A percentile compares a stretch with the other conserved stretches of the same genome.
phyloP scores from a whole-genome alignment of 2,113 vertebrate species.

The Mungos mungo region DNA sequence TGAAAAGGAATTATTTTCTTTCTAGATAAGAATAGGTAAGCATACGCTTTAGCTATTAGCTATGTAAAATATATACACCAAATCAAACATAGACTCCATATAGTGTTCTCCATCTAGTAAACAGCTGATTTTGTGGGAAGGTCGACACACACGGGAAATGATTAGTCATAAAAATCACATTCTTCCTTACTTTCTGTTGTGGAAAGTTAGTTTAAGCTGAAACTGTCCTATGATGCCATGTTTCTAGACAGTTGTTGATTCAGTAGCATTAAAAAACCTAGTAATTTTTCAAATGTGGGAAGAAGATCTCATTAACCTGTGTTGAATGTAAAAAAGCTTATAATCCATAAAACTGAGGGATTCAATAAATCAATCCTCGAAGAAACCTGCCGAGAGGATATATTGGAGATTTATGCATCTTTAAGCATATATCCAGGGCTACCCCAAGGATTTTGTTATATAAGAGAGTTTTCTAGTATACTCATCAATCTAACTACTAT shows the following conservation, averaged over 20 bases:
- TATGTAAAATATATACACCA: not conserved
- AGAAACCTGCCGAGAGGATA: slow-evolving; percentile 57
- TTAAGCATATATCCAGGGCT: slow-evolving; percentile 63
- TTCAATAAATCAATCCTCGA: slow-evolving; percentile 77
- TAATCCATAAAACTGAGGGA: slow-evolving; percentile 64
- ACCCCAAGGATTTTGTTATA: slow-evolving; percentile 57
- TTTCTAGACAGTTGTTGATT: not conserved
- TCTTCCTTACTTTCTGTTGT: not conserved
- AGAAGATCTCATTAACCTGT: slow-evolving; percentile 29
- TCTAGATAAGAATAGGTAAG: not conserved
- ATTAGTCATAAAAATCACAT: not conserved
- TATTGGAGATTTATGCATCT: slow-evolving; percentile 72
- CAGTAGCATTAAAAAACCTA: not conserved
- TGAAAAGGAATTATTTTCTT: not conserved
- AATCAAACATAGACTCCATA: not conserved
- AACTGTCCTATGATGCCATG: not conserved
- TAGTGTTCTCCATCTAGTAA: not conserved
- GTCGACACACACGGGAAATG: not conserved
- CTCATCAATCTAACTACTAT: slow-evolving; percentile 59
- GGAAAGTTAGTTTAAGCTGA: not conserved
- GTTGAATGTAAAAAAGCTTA: slow-evolving; percentile 58
- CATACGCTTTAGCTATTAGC: not conserved
- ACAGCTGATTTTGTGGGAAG: not conserved
- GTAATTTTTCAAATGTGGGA: slow-evolving; percentile 1
- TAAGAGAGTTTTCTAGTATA: slow-evolving; percentile 66